Conservation (phyloP, 2,113 vertebrate genomes). For the Poecile atricapillus region DNA sequence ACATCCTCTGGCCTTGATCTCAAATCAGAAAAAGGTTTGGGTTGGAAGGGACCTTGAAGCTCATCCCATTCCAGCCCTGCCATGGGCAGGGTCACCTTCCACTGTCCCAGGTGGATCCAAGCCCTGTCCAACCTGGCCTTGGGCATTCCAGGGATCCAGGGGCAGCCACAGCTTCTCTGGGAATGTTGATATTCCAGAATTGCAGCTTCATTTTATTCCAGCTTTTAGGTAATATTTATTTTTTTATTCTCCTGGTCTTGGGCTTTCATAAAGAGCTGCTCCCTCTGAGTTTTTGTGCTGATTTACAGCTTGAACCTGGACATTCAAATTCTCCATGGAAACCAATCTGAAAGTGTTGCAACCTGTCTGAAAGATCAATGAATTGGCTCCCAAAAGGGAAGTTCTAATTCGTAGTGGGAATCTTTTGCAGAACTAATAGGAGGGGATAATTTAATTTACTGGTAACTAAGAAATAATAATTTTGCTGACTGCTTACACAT, state of each 20-base stretch:
- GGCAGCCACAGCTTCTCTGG: not conserved
- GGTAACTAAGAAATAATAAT: not conserved
- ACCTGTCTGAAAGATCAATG: slow-evolving; percentile 6
- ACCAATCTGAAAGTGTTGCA: slow-evolving; percentile 11
- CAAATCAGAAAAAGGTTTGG: not conserved
- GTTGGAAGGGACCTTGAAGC: not conserved
- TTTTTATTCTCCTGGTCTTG: not conserved
- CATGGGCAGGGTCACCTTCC: not conserved
- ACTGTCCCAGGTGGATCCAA: not conserved
- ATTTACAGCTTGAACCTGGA: not conserved
- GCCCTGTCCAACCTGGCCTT: not conserved
- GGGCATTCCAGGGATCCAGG: not conserved
- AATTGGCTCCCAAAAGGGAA: not conserved
- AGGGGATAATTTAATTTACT: slow-evolving; percentile 27
- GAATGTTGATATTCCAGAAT: not conserved
- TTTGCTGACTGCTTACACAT: not conserved
- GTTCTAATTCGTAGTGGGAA: not conserved
- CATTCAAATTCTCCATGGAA: slow-evolving; percentile 31
- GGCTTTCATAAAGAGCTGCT: not conserved
- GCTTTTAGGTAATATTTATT: not conserved
- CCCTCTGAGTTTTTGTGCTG: not conserved
- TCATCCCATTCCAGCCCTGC: not conserved
- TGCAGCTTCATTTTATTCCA: not conserved
- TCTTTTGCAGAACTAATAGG: slow-evolving; percentile 39
- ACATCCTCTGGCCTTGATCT: not conserved